These are phyloP conservation scores for Calameuta idolon DNA, from an alignment of 2,888 invertebrate species.

Conservation along the genomic window DNA sequence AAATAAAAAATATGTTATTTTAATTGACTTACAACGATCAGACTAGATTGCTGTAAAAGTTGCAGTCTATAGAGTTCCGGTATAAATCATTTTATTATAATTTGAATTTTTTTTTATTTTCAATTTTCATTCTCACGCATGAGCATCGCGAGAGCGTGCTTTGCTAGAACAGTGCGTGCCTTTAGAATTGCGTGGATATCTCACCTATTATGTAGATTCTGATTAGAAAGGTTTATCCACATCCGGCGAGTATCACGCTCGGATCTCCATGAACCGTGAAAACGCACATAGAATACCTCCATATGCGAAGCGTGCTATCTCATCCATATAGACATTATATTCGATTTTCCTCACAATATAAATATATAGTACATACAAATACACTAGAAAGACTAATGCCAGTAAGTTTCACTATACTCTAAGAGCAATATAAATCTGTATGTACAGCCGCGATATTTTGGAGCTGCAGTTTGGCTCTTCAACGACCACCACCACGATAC, in stretches of 20 bases:
- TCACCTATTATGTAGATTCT: conserved; percentile 34
- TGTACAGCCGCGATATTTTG: conserved; percentile 49
- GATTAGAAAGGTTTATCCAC: conserved; percentile 28
- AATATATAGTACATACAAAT: background rate
- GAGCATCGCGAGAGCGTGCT: background rate
- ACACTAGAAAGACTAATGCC: background rate
- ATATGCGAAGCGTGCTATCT: background rate
- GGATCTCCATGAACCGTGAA: conserved; percentile 31
- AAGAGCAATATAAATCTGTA: conserved; percentile 8
- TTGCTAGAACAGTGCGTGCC: conserved; percentile 26
- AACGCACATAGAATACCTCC: conserved; percentile 1
- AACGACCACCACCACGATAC: conserved; percentile 67
- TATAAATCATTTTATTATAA: background rate
- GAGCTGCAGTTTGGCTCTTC: conserved; percentile 57
- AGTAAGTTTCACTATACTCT: background rate
- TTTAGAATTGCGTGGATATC: conserved; percentile 40
- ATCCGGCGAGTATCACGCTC: conserved; percentile 25
- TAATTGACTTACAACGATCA: background rate
- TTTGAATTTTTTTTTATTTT: background rate
- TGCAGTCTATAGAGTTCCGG: no score
- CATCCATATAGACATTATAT: background rate
- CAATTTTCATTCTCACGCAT: background rate
- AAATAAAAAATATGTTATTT: background rate
- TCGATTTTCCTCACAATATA: background rate
- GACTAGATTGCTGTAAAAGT: background rate